These are phyloP conservation scores for Mechanitis messenoides DNA, from an alignment of 2,888 invertebrate species.

Conservation along the genomic window DNA sequence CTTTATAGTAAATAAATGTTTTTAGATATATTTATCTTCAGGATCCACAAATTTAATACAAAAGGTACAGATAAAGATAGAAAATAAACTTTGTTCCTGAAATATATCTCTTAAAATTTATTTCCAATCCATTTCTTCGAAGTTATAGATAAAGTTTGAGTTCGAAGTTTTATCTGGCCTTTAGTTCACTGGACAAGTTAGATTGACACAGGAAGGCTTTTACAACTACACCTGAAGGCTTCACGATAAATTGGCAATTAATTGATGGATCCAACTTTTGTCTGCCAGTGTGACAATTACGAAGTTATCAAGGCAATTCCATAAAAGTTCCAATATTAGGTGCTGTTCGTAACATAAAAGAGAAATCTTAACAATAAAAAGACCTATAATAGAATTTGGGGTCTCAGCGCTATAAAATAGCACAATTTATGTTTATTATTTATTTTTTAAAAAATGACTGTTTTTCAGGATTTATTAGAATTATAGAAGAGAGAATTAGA, in stretches of 20 bases:
- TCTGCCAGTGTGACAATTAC: slow-evolving; percentile 12
- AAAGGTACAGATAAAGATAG: background rate
- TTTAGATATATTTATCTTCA: no score
- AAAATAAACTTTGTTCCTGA: background rate
- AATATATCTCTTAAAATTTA: slow-evolving; percentile 6
- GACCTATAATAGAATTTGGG: no score
- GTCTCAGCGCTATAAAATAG: no score
- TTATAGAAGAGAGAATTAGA: no score
- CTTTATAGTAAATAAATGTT: no score
- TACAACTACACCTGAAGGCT: slow-evolving; percentile 29
- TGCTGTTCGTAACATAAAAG: background rate
- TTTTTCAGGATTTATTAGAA: no score
- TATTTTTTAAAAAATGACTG: no score
- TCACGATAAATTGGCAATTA: slow-evolving; percentile 32
- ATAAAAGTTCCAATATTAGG: slow-evolving; percentile 1
- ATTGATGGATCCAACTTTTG: slow-evolving; percentile 22
- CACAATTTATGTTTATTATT: no score
- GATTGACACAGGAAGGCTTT: slow-evolving; percentile 33
- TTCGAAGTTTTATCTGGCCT: slow-evolving; percentile 26
- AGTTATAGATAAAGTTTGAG: slow-evolving; percentile 1
- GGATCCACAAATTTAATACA: background rate
- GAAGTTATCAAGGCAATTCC: background rate
- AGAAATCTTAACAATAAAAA: background rate
- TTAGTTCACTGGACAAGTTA: slow-evolving; percentile 26
- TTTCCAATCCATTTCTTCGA: slow-evolving; percentile 17